phyloP scores from a whole-genome alignment of 2,888 invertebrate genomes.

The Scelioninae gen. 1 region DNA sequence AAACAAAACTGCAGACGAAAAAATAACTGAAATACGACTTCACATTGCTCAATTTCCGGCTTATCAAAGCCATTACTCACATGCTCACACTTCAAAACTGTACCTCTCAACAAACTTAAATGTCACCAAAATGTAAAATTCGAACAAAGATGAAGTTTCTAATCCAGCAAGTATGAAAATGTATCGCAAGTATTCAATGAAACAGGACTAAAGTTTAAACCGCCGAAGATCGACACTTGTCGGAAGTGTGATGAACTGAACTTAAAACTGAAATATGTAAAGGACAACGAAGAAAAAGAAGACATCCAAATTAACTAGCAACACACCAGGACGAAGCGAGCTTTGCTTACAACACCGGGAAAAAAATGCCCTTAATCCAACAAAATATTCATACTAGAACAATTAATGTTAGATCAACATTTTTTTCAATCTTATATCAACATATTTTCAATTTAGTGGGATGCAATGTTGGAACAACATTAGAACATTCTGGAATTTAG shows the following conservation, averaged over 20 bases:
- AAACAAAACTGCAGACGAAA: constrained; percentile 24
- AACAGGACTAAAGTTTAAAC: constrained; percentile 67
- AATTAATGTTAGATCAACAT: too few relatives aligned
- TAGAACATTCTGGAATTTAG: too few relatives aligned
- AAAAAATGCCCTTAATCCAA: too few relatives aligned
- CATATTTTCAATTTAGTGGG: too few relatives aligned
- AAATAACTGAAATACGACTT: constrained; percentile 31
- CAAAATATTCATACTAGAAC: too few relatives aligned
- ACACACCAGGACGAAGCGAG: background rate
- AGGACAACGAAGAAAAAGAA: background rate
- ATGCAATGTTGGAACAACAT: too few relatives aligned
- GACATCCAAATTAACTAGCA: background rate
- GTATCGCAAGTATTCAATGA: constrained; percentile 60
- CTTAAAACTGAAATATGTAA: constrained; percentile 39
- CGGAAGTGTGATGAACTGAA: constrained; percentile 57
- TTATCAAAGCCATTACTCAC: constrained; percentile 55
- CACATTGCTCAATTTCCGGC: constrained; percentile 53
- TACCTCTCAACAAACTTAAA: constrained; percentile 40
- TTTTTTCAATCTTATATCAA: too few relatives aligned
- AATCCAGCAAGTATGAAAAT: constrained; percentile 45
- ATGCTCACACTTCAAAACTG: constrained; percentile 27
- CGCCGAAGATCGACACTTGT: constrained; percentile 69
- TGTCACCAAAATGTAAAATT: constrained; percentile 31
- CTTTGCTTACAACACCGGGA: background rate
- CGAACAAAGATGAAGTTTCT: constrained; percentile 6